Conservation (phyloP, 2,797 vertebrate genomes). For the Clarias pachynema region DNA sequence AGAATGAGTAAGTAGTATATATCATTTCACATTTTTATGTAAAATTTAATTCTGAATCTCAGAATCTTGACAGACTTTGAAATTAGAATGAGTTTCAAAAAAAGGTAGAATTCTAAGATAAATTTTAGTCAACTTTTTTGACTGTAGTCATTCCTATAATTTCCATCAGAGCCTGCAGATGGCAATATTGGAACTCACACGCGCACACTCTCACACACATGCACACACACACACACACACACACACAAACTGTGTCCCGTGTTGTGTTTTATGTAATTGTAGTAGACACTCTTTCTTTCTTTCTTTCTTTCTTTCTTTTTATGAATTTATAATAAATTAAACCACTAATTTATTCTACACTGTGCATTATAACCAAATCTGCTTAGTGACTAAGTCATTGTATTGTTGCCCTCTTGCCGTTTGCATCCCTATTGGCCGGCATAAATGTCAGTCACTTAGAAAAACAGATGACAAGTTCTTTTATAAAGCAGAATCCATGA, state of each 20-base stretch:
- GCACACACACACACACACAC: background rate
- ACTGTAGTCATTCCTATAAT: background rate
- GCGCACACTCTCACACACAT: too few relatives aligned
- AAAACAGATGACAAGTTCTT: slow-evolving; percentile 8
- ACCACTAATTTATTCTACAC: background rate
- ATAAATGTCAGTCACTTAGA: slow-evolving; percentile 1
- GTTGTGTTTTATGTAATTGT: background rate
- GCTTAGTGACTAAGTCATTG: background rate
- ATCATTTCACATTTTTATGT: too few relatives aligned
- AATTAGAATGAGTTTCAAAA: too few relatives aligned
- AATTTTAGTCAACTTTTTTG: too few relatives aligned
- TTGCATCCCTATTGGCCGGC: slow-evolving; percentile 42
- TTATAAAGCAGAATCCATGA: slow-evolving; percentile 28
- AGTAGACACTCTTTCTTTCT: background rate
- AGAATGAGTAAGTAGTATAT: too few relatives aligned
- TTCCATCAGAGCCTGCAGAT: slow-evolving; percentile 39
- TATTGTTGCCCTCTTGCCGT: background rate
- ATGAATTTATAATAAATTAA: background rate
- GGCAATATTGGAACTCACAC: slow-evolving; percentile 24
- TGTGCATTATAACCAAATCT: background rate
- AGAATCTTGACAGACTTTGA: too few relatives aligned
- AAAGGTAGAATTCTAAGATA: too few relatives aligned
- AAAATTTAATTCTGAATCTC: too few relatives aligned
- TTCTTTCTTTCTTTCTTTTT: background rate
- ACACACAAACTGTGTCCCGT: background rate